Evolutionary conservation across 2,888 invertebrate genomes (phyloP).

Genomic region (Adelognathus sp.): DNA sequence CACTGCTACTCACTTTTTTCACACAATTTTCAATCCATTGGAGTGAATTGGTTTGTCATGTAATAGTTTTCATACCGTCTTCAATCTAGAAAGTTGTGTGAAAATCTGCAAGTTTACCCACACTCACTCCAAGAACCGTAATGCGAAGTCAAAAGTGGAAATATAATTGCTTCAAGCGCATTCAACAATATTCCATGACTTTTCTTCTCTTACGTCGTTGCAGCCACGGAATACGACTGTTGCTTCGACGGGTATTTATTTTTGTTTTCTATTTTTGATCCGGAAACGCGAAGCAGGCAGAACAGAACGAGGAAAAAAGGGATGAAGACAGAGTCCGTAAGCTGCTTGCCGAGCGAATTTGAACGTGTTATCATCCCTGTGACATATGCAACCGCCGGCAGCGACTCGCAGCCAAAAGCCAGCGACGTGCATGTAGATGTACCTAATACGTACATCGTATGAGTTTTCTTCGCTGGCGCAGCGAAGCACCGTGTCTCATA

Average conservation of each 20-base stretch:
- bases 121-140: not conserved
- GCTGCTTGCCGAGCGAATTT: conserved; percentile 51
- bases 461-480: conserved; percentile 33
- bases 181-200: not conserved
- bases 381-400: conserved; percentile 63
- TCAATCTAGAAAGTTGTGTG: not conserved
- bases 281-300: not conserved
- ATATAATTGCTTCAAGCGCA: not conserved
- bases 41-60: too few species aligned
- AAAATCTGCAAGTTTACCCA: too few species aligned
- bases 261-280: conserved; percentile 12
- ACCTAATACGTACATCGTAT: conserved; percentile 25
- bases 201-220: not conserved
- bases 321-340: conserved; percentile 33
- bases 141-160: not conserved
- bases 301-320: conserved; percentile 5
- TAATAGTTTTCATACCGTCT: too few species aligned
- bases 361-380: conserved; percentile 66
- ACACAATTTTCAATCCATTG: too few species aligned
- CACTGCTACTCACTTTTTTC: too few species aligned
- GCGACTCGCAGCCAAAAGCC: conserved; percentile 39
- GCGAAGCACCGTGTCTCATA: conserved; percentile 35
- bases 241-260: not conserved
- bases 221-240: not conserved
- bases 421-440: not conserved